Evolutionary conservation across 2,888 invertebrate genomes (phyloP), one percentile per base, ranked within the genome.

Genomic region (Macaria liturata): DNA sequence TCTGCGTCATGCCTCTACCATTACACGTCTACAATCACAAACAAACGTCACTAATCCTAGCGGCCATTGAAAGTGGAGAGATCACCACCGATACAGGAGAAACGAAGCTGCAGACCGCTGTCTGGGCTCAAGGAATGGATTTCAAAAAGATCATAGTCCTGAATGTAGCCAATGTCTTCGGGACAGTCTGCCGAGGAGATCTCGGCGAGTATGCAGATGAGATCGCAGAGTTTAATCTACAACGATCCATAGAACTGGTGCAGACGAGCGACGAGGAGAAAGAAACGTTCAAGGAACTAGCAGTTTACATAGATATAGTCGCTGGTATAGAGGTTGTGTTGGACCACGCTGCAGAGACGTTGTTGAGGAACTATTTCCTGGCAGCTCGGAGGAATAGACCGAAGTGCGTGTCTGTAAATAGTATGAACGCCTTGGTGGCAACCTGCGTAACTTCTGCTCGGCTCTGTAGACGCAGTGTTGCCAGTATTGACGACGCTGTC

Each of bases 121-220:
- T 91, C 44, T 91, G 91, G 91, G 86, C 87, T 0, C 87, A 87
- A 64, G 86, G 86, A 5, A 83, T 76, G 71, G 82, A 90, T 63
- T 83, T 85, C 6, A 90, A 88, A 65, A 91, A 86, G 69, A 78
- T 80, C 32, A 65, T 69, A 7, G 58, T 89, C 3, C 73, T 72
- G 49, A 88, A 91, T 46, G 74, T 89, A 3, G 84, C 84, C 4
- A 85, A 74, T 56, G 76, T 91, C 3, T 91, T 91, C 54, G 87
- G 88, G 3, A 80, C 78, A 7, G 74, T 86, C 30, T 85, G 85
- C 57, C 76, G 86, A 39, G 90, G 87, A 3, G 89, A 91, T 65
- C 74, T 70, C 40, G 80, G 83, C 0, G 84, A 89, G 60, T 77
- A 79, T 55, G 72, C 70, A 40, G 88, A 89, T 45, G 86, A 89